Evolutionary conservation across 2,797 vertebrate species (phyloP), one percentile per base, ranked within the genome.

Genomic region (Chaetodon trifasciatus): DNA sequence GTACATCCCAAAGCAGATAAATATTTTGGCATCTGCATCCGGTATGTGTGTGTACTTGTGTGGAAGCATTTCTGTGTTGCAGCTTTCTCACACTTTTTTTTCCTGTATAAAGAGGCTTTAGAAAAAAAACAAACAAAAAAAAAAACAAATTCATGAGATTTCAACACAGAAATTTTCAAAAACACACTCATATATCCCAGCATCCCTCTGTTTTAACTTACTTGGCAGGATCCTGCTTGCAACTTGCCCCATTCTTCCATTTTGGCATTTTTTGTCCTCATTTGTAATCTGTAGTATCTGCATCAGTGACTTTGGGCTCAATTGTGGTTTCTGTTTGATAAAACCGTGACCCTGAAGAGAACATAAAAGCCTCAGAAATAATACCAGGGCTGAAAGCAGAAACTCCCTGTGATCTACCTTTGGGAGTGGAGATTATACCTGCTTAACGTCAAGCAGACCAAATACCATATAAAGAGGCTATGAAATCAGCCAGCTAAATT

Each of bases 401-500:
- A 87, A 90, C 81, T 91, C 81, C 57, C 79, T 58, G 87, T 89
- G 87, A 94, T 93, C 89, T 86, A 89, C 91, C 88, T 87, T 87
- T 72, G 91, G 92, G 93, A 93, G 58, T 60, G 74, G 77, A 92
- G 93, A 94, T 95, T 93, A 94, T 91, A 92, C 89, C 88, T 91
- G 91, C 92, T 91, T 93, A 93, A 89, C 84, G 61, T 87, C 89
- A 86, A 89, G 85, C 89, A 82, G 76, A 80, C 86, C 88, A 85
- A 91, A 92, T 65, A 85, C 73, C 52, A 77, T 61, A 91, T 80
- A 91, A 90, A 91, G 78, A 85, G 85, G 76, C 86, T 60, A 64
- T 86, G 80, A 90, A 91, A 92, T 91, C 86, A 85, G 81, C 73
- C 75, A 52, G 82, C 87, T 92, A 77, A 67, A 84, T 85, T 85